Evolutionary conservation across 1,140 invertebrate genomes (phyloP).

Genomic region (Nephila pilipes): DNA sequence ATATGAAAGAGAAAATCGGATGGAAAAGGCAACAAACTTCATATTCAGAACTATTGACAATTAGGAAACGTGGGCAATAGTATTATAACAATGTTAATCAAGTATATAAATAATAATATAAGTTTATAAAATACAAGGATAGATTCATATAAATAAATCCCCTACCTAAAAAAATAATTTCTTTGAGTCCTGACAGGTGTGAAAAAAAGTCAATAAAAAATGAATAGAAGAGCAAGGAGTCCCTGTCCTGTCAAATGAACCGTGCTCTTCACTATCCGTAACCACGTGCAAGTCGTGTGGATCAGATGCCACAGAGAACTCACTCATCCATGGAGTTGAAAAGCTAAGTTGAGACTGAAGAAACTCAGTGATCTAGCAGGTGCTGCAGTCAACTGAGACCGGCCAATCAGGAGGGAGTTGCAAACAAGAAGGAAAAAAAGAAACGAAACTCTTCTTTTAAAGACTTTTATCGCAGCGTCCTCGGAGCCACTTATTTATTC

Average conservation of each 20-base stretch:
- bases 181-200: neutral
- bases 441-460: slow-evolving; percentile 48
- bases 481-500: slow-evolving; percentile 30
- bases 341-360: slow-evolving; percentile 30
- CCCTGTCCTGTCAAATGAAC: slow-evolving; percentile 14
- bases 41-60: no score
- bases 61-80: no score
- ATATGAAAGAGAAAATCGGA: no score
- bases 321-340: slow-evolving; percentile 4
- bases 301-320: slow-evolving; percentile 14
- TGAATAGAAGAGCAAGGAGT: neutral
- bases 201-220: neutral
- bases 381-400: neutral
- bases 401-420: slow-evolving; percentile 29
- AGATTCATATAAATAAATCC: no score
- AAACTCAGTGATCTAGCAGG: slow-evolving; percentile 46
- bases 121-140: no score
- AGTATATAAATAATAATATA: no score
- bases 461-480: slow-evolving; percentile 32
- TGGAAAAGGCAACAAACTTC: no score
- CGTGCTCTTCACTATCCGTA: no score
- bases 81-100: no score
- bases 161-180: neutral
- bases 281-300: slow-evolving; percentile 57
- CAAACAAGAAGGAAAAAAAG: neutral